Percentiles rank a stretch among this genome's conserved stretches.
Conservation (phyloP, 53 echinoderm and acorn worm genomes). For the Luidia sarsii region DNA sequence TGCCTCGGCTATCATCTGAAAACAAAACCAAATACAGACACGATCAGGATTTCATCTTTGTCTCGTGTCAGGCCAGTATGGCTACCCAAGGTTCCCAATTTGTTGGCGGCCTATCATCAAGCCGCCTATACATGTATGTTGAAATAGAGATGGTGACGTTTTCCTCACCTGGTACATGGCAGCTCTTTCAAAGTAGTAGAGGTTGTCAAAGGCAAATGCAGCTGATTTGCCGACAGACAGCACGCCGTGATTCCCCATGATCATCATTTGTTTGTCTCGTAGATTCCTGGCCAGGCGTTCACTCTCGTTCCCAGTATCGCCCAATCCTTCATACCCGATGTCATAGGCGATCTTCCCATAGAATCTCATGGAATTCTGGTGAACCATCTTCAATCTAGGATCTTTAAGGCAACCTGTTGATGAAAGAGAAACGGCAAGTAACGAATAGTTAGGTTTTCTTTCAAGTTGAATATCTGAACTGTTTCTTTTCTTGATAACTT, state of each 20-base stretch:
- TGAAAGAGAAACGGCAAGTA: too few relatives aligned
- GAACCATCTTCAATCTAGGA: conserved; percentile 59
- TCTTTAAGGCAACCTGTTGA: conserved; percentile 68
- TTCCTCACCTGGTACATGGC: conserved; percentile 74
- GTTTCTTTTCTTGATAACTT: too few relatives aligned
- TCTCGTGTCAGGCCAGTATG: too few relatives aligned
- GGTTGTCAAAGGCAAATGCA: conserved; percentile 69
- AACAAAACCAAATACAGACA: neutral
- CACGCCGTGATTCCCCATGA: conserved; percentile 92
- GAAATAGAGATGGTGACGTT: too few relatives aligned
- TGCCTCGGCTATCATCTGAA: conserved; percentile 29
- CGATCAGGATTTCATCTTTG: too few relatives aligned
- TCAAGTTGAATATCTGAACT: too few relatives aligned
- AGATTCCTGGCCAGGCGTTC: conserved; percentile 61
- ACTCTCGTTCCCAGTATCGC: conserved; percentile 63
- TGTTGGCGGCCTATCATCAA: too few relatives aligned
- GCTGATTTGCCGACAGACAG: conserved; percentile 56
- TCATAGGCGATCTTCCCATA: conserved; percentile 83
- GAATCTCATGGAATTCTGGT: conserved; percentile 78
- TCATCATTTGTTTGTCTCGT: conserved; percentile 58
- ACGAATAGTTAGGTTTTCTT: too few relatives aligned
- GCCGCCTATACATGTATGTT: too few relatives aligned
- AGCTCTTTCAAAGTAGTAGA: conserved; percentile 88
- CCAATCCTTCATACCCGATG: conserved; percentile 60
- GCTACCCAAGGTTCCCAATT: too few relatives aligned